phyloP scores from a whole-genome alignment of 2,113 vertebrate genomes.

The Craseonycteris thonglongyai region DNA sequence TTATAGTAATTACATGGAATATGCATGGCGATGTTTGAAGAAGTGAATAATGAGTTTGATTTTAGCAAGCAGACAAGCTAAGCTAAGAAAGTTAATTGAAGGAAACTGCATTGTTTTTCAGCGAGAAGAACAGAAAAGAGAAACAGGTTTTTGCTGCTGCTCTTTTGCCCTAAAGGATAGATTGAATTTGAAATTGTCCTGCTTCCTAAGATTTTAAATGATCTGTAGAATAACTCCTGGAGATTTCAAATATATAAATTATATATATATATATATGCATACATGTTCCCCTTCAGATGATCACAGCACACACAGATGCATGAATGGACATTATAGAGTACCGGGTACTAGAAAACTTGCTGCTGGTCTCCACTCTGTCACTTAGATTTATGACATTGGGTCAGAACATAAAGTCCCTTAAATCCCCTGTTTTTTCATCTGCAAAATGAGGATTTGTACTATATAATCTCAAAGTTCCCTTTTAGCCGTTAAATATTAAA shows the following conservation, averaged over 20 bases:
- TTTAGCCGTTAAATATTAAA: neutral
- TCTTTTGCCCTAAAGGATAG: neutral
- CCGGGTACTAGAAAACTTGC: neutral
- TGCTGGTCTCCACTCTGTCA: neutral
- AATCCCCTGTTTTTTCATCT: neutral
- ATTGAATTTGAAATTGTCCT: neutral
- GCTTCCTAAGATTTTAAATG: neutral
- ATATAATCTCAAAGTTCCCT: neutral
- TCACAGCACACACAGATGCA: neutral
- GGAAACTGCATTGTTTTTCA: neutral
- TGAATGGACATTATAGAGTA: neutral
- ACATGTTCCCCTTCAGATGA: neutral
- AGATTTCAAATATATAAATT: neutral
- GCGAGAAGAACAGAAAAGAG: neutral
- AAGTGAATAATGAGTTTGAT: neutral
- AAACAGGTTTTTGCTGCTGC: neutral
- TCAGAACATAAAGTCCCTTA: neutral
- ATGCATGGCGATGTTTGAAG: neutral
- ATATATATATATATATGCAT: neutral
- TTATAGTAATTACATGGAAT: neutral
- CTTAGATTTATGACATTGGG: neutral
- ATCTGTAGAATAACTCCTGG: neutral
- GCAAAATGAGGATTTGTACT: neutral
- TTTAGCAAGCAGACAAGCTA: neutral
- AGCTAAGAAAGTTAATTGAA: neutral